Percentiles rank a stretch among this genome's conserved stretches.
phyloP scores from a whole-genome alignment of 1,140 invertebrate species.

The Tetramorium alpestre region DNA sequence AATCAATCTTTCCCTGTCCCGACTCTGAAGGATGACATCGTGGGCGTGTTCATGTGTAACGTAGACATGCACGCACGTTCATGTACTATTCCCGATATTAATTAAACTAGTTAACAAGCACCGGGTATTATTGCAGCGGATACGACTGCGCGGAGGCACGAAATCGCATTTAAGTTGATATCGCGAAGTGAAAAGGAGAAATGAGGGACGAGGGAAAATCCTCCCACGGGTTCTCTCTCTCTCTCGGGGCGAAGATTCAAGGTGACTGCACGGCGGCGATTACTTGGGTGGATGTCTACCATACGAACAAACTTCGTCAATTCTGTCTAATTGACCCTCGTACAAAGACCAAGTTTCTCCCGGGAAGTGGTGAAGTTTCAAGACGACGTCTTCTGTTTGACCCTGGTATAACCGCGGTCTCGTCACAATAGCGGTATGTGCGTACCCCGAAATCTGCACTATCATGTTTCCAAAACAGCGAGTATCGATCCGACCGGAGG shows the following conservation, averaged over 20 bases:
- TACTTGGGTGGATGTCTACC: conserved; percentile 55
- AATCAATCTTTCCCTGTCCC: conserved; percentile 67
- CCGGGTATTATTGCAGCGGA: conserved; percentile 45
- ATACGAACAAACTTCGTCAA: conserved; percentile 70
- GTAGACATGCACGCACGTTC: not conserved
- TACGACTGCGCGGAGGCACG: conserved; percentile 4
- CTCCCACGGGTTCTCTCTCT: conserved; percentile 6
- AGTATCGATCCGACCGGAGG: not conserved
- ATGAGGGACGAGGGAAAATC: conserved; percentile 49
- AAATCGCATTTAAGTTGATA: conserved; percentile 39
- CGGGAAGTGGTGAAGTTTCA: conserved; percentile 63
- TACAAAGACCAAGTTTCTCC: conserved; percentile 71
- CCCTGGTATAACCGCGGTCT: conserved; percentile 50
- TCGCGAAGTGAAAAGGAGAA: conserved; percentile 18
- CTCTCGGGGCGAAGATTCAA: conserved; percentile 63
- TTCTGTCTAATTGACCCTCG: conserved; percentile 74
- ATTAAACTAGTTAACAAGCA: conserved; percentile 71
- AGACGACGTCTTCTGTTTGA: conserved; percentile 68
- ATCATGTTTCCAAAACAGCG: conserved; percentile 43
- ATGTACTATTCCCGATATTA: conserved; percentile 20
- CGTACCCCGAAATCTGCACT: conserved; percentile 9
- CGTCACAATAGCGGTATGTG: conserved; percentile 18
- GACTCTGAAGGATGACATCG: conserved; percentile 59
- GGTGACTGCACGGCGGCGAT: conserved; percentile 36
- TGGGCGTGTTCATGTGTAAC: conserved; percentile 40